phyloP scores from a whole-genome alignment of 2,113 vertebrate genomes.

The cattle (Bos taurus) region DNA sequence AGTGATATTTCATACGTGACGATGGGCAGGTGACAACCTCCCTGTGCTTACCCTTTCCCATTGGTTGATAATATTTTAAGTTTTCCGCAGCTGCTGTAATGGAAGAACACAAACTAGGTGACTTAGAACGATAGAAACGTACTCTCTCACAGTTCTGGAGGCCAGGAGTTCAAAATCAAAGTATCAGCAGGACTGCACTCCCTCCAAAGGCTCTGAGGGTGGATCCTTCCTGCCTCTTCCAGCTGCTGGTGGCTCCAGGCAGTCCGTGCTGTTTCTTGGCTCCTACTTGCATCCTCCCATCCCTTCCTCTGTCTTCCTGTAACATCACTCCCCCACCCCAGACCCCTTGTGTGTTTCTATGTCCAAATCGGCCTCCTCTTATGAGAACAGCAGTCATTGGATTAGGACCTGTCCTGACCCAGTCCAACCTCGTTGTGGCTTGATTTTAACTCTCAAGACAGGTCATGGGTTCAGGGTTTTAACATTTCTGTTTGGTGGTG shows the following conservation, averaged over 20 bases:
- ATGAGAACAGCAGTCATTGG: not conserved
- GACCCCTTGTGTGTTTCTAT: not conserved
- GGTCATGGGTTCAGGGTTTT: not conserved
- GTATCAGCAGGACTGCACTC: too few relatives aligned
- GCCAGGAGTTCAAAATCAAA: not conserved
- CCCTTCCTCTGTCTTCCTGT: not conserved
- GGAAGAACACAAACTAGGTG: not conserved
- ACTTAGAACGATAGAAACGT: not conserved
- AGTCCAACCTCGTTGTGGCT: not conserved
- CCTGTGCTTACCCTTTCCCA: not conserved
- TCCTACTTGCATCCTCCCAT: accelerated
- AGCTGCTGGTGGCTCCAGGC: not conserved
- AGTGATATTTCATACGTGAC: not conserved
- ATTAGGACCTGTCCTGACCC: not conserved
- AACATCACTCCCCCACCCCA: not conserved
- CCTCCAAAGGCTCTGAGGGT: accelerated
- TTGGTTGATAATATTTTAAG: too few relatives aligned
- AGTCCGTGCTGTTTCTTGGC: accelerated
- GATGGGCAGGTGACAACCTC: accelerated
- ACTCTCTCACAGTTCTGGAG: not conserved
- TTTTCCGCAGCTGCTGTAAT: not conserved
- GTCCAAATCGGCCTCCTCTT: not conserved
- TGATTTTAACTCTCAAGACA: not conserved
- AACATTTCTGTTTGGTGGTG: not conserved
- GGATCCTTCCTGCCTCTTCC: not conserved